Conservation (phyloP, 2,797 vertebrate genomes). For the Betta splendens region DNA sequence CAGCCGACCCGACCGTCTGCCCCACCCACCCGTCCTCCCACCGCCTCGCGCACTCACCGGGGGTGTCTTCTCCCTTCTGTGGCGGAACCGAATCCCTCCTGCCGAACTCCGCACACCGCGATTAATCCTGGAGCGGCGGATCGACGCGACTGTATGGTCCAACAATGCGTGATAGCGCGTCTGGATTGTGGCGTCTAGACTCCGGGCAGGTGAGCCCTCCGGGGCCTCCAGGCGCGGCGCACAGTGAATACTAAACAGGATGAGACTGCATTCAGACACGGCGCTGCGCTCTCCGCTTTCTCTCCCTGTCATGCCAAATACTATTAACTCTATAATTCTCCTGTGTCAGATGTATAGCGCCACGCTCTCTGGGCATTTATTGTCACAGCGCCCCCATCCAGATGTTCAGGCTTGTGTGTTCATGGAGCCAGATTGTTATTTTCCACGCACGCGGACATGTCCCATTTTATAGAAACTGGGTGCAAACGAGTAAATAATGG, state of each 20-base stretch:
- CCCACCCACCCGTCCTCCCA: slow-evolving; percentile 67
- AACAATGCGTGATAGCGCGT: slow-evolving; percentile 35
- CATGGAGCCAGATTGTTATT: slow-evolving; percentile 3
- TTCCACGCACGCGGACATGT: neutral
- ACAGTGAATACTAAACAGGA: slow-evolving; percentile 74
- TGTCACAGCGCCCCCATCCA: slow-evolving; percentile 78
- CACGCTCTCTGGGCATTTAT: slow-evolving; percentile 66
- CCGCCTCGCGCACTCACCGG: slow-evolving; percentile 37
- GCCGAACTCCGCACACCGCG: slow-evolving; percentile 5
- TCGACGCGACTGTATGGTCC: slow-evolving; percentile 37
- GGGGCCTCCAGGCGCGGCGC: slow-evolving; percentile 69
- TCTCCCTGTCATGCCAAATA: slow-evolving; percentile 73
- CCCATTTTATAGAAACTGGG: neutral
- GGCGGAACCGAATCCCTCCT: slow-evolving; percentile 43
- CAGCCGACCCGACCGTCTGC: slow-evolving; percentile 70
- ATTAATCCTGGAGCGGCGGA: slow-evolving; percentile 17
- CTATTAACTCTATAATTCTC: slow-evolving; percentile 78
- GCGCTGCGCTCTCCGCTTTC: slow-evolving; percentile 63
- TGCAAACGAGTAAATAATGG: slow-evolving; percentile 11
- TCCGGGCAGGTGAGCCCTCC: slow-evolving; percentile 79
- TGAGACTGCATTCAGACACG: slow-evolving; percentile 71
- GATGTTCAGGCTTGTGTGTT: slow-evolving; percentile 56
- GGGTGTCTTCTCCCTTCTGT: slow-evolving; percentile 38
- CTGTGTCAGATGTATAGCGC: slow-evolving; percentile 74
- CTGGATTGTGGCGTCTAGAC: slow-evolving; percentile 53